Conservation (phyloP, 2,113 vertebrate genomes). For the Chelonoidis abingdonii region DNA sequence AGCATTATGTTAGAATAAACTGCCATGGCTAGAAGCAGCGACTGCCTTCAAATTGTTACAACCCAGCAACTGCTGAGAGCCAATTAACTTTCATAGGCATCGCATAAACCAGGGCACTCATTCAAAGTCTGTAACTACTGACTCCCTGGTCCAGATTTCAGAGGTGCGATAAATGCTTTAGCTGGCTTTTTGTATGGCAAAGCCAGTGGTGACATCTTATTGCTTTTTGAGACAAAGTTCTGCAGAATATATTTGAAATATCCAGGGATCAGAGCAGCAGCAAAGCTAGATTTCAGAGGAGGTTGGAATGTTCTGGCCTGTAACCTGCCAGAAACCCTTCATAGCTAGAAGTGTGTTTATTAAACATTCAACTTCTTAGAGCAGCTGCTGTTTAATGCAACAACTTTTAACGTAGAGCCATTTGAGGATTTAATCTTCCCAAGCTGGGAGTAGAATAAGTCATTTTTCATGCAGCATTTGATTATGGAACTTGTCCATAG, state of each 20-base stretch:
- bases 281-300: background rate
- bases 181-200: background rate
- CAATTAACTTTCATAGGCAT: accelerated
- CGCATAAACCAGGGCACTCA: accelerated
- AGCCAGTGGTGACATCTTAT: background rate
- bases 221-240: background rate
- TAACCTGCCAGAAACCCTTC: background rate
- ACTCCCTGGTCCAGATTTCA: accelerated
- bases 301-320: background rate
- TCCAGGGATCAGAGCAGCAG: background rate
- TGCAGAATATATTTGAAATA: background rate
- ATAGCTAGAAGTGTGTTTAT: accelerated
- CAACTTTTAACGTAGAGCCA: background rate
- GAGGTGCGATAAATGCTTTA: background rate
- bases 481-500: constrained; percentile 40
- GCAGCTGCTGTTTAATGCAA: background rate
- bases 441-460: background rate
- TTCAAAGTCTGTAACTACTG: accelerated
- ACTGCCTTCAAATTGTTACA: background rate
- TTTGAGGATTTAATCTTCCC: constrained; percentile 20
- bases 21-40: background rate
- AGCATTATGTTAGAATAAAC: no score
- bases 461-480: constrained; percentile 1
- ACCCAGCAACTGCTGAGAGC: background rate
- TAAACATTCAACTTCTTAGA: background rate